These are phyloP conservation scores for Calameuta filiformis DNA, from an alignment of 2,888 invertebrate species.

Conservation along the genomic window DNA sequence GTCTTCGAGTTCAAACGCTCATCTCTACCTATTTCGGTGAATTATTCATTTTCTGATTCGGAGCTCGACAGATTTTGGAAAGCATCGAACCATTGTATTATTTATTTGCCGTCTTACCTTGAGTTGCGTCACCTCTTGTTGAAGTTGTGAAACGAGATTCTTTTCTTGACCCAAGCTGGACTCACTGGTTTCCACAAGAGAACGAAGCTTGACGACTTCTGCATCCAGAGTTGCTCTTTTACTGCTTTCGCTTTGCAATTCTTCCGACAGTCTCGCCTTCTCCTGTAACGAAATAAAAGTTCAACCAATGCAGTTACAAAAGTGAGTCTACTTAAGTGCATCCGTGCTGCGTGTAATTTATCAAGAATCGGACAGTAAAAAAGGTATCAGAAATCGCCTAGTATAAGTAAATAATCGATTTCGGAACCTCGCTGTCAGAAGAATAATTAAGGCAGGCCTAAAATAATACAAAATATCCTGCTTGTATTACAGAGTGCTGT, in stretches of 20 bases:
- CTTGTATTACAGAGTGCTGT: neutral
- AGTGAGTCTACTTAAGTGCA: constrained; percentile 64
- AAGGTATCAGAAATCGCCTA: neutral
- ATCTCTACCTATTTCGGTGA: neutral
- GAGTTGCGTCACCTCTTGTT: constrained; percentile 52
- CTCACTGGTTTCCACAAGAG: constrained; percentile 47
- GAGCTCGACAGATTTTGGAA: neutral
- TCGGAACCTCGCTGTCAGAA: neutral
- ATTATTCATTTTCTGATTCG: neutral
- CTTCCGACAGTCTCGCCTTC: constrained; percentile 63
- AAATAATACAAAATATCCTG: neutral
- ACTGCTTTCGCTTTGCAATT: constrained; percentile 64
- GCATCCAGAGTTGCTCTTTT: constrained; percentile 43
- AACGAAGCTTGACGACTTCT: constrained; percentile 49
- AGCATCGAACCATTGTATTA: neutral
- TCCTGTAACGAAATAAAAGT: constrained; percentile 63
- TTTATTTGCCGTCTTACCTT: constrained; percentile 41
- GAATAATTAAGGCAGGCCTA: neutral
- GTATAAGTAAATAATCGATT: neutral
- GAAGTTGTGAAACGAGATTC: constrained; percentile 43
- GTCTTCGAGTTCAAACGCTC: neutral
- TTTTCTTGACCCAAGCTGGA: constrained; percentile 45
- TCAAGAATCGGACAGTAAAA: neutral
- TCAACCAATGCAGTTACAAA: neutral
- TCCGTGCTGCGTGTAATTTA: constrained; percentile 36